phyloP scores from a whole-genome alignment of 2,888 invertebrate genomes.

The Micoletzkya japonica region DNA sequence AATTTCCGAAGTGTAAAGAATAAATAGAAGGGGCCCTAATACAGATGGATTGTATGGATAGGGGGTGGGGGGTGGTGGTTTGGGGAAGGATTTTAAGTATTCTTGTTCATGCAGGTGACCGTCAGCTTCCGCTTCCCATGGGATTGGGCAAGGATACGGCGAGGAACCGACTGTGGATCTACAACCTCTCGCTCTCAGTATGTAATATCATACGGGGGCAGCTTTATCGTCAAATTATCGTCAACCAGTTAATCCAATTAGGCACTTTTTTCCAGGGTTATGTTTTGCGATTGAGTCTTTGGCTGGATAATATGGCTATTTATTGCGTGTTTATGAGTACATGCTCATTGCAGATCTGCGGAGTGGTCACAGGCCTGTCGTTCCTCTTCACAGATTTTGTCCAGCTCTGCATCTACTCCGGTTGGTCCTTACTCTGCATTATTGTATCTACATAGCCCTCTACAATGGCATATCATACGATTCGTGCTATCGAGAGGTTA shows the following conservation, averaged over 20 bases:
- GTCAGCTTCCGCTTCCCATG: conserved; percentile 69
- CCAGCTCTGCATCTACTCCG: conserved; percentile 78
- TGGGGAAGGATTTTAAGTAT: too few species aligned
- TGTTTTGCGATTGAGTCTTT: neutral
- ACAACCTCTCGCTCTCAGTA: conserved; percentile 82
- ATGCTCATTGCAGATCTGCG: conserved; percentile 72
- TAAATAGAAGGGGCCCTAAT: too few species aligned
- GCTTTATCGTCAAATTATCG: neutral
- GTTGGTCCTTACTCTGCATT: too few species aligned
- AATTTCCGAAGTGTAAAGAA: too few species aligned
- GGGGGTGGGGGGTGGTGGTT: too few species aligned
- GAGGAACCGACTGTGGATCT: conserved; percentile 86
- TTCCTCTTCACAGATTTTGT: conserved; percentile 77
- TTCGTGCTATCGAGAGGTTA: too few species aligned
- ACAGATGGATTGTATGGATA: too few species aligned
- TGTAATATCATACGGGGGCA: conserved; percentile 22
- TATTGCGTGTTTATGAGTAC: neutral
- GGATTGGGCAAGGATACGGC: conserved; percentile 72
- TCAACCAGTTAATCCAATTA: too few species aligned
- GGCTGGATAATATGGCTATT: neutral
- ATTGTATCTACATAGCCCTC: too few species aligned
- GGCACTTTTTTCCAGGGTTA: too few species aligned
- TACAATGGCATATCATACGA: too few species aligned
- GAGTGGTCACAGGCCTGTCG: conserved; percentile 82
- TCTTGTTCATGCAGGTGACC: conserved; percentile 66